phyloP scores from a whole-genome alignment of 2,113 vertebrate species.

The Seriola dumerili region DNA sequence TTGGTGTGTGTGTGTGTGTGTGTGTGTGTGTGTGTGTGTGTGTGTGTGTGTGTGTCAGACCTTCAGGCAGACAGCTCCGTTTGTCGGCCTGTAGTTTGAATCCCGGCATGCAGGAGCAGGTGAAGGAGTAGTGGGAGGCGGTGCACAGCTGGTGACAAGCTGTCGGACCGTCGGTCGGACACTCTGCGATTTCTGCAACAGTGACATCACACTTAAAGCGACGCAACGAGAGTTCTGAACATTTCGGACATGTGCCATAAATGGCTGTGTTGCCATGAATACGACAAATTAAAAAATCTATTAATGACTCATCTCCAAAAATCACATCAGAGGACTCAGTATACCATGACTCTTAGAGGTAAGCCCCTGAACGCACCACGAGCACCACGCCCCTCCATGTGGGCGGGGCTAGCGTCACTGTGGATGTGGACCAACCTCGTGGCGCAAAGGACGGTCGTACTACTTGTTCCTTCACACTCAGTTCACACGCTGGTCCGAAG shows the following conservation, averaged over 20 bases:
- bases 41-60: slow-evolving; percentile 60
- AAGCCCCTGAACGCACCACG: background rate
- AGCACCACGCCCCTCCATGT: background rate
- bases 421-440: slow-evolving; percentile 37
- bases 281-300: too few species aligned
- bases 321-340: too few species aligned
- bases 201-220: background rate
- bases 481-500: slow-evolving; percentile 87
- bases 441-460: rapidly evolving
- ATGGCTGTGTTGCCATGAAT: too few species aligned
- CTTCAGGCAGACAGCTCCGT: slow-evolving; percentile 85
- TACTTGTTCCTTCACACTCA: slow-evolving; percentile 17
- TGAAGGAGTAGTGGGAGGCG: slow-evolving; percentile 62
- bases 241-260: too few species aligned
- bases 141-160: slow-evolving; percentile 93
- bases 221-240: too few species aligned
- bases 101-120: slow-evolving; percentile 88
- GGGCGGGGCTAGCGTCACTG: background rate
- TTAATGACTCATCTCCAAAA: too few species aligned
- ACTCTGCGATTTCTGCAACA: slow-evolving; percentile 83
- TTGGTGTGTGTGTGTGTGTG: background rate
- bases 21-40: rapidly evolving
- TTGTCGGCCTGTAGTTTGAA: slow-evolving; percentile 85
- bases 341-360: too few species aligned
- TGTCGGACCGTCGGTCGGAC: slow-evolving; percentile 79